These are phyloP conservation scores for Apamea epomidion DNA, from an alignment of 2,888 invertebrate species.

Conservation along the genomic window DNA sequence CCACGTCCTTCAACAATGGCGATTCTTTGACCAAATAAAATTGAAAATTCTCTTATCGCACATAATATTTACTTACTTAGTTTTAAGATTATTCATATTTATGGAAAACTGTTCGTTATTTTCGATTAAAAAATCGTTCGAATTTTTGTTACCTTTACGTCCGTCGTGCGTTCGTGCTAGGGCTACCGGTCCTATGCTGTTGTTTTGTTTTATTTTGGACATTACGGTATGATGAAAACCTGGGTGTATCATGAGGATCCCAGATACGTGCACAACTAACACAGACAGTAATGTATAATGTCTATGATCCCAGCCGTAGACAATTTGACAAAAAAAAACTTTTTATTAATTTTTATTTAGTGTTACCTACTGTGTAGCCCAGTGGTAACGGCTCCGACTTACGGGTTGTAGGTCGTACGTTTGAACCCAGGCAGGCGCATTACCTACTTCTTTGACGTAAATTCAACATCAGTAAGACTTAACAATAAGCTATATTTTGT, in stretches of 20 bases:
- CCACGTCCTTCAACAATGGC: too few relatives aligned
- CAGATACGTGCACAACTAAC: background rate
- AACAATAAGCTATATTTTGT: background rate
- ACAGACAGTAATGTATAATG: background rate
- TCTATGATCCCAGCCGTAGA: background rate
- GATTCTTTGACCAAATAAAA: too few relatives aligned
- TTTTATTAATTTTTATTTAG: background rate
- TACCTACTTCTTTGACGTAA: background rate
- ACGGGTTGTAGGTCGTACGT: too few relatives aligned
- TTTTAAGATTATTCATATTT: background rate
- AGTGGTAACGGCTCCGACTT: too few relatives aligned
- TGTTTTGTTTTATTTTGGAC: background rate
- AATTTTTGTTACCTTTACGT: background rate
- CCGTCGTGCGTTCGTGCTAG: background rate
- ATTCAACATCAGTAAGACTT: background rate
- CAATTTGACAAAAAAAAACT: background rate
- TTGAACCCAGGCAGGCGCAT: too few relatives aligned
- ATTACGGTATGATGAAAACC: background rate
- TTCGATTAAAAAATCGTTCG: background rate
- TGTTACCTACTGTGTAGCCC: too few relatives aligned
- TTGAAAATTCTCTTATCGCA: too few relatives aligned
- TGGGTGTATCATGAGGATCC: background rate
- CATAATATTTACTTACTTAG: background rate
- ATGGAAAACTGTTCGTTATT: too few relatives aligned
- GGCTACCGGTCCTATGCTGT: background rate